Evolutionary conservation across 92 coral and sea anemone species (phyloP).

Genomic region (Siderastrea siderea): DNA sequence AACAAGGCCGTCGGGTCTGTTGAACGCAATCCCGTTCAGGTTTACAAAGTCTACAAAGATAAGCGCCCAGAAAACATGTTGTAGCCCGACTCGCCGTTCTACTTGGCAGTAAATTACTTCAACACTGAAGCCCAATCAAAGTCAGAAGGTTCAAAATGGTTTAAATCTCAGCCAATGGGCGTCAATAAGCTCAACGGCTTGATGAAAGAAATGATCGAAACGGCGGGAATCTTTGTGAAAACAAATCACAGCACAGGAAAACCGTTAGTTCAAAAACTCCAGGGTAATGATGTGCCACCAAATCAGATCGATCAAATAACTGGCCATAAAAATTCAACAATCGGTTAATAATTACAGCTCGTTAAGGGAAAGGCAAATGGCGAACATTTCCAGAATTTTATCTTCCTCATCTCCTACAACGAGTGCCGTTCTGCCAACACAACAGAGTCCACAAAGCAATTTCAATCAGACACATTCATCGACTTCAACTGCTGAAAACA

Average conservation of each 20-base stretch:
- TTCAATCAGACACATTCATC: no score
- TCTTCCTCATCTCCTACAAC: no score
- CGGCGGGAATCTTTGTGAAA: slow-evolving; percentile 17
- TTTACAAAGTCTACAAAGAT: slow-evolving; percentile 28
- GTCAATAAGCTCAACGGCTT: no score
- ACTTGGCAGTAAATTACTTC: no score
- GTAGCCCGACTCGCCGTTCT: not conserved
- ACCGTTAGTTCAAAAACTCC: slow-evolving; percentile 36
- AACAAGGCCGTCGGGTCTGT: not conserved
- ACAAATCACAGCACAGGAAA: slow-evolving; percentile 49
- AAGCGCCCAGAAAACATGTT: slow-evolving; percentile 41
- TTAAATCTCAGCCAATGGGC: no score
- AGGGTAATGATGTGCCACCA: slow-evolving; percentile 45
- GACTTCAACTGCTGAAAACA: no score
- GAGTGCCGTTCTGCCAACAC: no score
- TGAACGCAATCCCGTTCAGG: slow-evolving; percentile 39
- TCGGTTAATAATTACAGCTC: slow-evolving; percentile 34
- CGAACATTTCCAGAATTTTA: not conserved
- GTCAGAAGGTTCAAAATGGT: no score
- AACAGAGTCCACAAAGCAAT: no score
- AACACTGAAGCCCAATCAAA: no score
- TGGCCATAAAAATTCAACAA: slow-evolving; percentile 40
- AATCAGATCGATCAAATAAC: slow-evolving; percentile 47
- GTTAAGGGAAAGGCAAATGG: slow-evolving; percentile 16
- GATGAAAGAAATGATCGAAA: not conserved